Evolutionary conservation across 2,888 invertebrate genomes (phyloP).

Genomic region (Panorpa germanica): DNA sequence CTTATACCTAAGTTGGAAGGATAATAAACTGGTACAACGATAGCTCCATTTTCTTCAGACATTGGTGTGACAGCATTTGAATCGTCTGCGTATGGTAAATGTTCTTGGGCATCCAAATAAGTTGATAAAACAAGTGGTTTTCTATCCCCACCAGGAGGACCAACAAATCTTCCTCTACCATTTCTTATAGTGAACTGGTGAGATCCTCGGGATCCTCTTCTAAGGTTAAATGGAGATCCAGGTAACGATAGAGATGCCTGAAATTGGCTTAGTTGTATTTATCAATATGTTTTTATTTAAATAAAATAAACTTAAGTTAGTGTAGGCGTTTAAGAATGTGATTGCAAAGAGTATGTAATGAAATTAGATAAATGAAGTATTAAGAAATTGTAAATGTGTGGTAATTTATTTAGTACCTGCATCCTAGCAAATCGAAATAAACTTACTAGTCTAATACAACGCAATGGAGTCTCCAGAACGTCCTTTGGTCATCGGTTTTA

Average conservation of each 20-base stretch:
- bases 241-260: slow-evolving; percentile 95
- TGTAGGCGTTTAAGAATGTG: too few species aligned
- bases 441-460: too few species aligned
- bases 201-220: slow-evolving; percentile 77
- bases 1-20: slow-evolving; percentile 57
- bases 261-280: too few species aligned
- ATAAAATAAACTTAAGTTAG: too few species aligned
- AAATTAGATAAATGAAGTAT: too few species aligned
- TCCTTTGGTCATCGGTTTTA: too few species aligned
- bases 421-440: too few species aligned
- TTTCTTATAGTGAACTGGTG: slow-evolving; percentile 83
- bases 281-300: too few species aligned
- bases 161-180: slow-evolving; percentile 55
- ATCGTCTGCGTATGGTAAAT: slow-evolving; percentile 93
- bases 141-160: slow-evolving; percentile 68
- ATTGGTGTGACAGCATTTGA: slow-evolving; percentile 94
- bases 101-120: slow-evolving; percentile 85
- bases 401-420: too few species aligned
- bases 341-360: too few species aligned
- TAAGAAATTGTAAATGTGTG: too few species aligned
- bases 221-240: slow-evolving; percentile 88
- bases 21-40: slow-evolving; percentile 81
- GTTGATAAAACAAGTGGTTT: slow-evolving; percentile 88
- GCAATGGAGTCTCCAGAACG: too few species aligned
- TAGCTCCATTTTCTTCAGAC: slow-evolving; percentile 93